Evolutionary conservation across 2,113 vertebrate species (phyloP), one percentile per base, ranked within the genome.

Genomic region (Amphiprion percula): DNA sequence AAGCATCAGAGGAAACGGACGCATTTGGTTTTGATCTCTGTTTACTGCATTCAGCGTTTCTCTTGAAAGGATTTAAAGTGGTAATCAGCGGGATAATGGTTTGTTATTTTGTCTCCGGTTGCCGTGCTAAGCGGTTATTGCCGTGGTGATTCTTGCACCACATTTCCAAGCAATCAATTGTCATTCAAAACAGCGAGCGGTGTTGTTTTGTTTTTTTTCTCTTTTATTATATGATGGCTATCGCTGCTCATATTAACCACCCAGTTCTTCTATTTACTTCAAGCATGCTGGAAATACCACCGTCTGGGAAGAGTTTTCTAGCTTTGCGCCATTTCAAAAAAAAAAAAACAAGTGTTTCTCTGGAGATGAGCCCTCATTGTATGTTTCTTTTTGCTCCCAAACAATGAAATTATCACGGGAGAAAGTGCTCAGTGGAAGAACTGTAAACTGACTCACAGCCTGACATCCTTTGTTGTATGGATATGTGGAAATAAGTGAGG

Each of bases 71-170:
- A 82, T 82, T 80, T 77, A 76, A 86, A 87, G 74, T 83, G 87
- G 64, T 85, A 87, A 88, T 90, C 86, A 82, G 82, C 0, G 0
- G 61, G 85, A 74, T 84, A 80, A 89, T 87, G 85, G 77, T 71
- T 83, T 83, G 67, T 80, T 80, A 21, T 76, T 70, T 70, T 44
- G 58, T 83, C 23, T 41, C 46, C 61, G 64, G 77, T 69, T 23
- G 1, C 8, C 67, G 56, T 33, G 41, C 54, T 30, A 24, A 53
- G 68, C 64, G 30, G 49, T 64, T 33, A 55, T 28, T 10, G 59
- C 75, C 7, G 39, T 14, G 74, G 52, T 78, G 61, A 71, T 80
- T 77, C 77, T 70, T 73, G 60, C 71, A 49, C 73, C 21, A 2
- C 65, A 2, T 82, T 69, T 67, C 54, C 23, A 54, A 23, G 62